Conservation (phyloP, 2,888 invertebrate genomes). For the Lepidochitona cinerea region DNA sequence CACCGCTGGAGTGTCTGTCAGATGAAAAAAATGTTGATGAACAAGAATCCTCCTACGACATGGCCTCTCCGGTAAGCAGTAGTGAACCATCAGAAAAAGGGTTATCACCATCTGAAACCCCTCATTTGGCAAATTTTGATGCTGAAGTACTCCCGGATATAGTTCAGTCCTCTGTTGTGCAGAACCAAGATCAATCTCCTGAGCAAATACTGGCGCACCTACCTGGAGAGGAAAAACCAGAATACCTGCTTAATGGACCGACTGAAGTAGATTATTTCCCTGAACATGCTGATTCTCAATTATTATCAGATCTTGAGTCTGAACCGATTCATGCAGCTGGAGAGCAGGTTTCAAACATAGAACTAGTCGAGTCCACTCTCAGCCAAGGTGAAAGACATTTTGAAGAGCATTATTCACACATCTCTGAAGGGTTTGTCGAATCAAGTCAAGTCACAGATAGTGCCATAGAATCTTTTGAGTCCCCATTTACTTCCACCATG, state of each 20-base stretch:
- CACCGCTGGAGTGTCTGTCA: too few relatives aligned
- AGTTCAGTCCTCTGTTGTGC: conserved; percentile 8
- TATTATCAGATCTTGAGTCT: neutral
- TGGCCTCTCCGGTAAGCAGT: conserved; percentile 53
- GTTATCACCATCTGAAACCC: conserved; percentile 9
- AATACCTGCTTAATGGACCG: conserved; percentile 71
- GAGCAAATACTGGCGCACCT: conserved; percentile 4
- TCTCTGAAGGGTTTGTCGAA: neutral
- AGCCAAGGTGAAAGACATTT: neutral
- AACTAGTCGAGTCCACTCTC: neutral
- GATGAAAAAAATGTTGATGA: conserved; percentile 17
- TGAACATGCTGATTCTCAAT: conserved; percentile 59
- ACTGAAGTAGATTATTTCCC: conserved; percentile 74
- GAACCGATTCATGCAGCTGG: neutral
- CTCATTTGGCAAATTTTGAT: neutral
- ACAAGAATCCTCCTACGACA: conserved; percentile 56
- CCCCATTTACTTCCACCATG: neutral
- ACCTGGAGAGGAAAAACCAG: neutral
- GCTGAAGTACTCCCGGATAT: neutral
- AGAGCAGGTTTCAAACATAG: neutral
- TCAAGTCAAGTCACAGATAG: neutral
- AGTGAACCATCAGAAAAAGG: conserved; percentile 58
- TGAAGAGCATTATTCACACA: neutral
- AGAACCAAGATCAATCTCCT: conserved; percentile 19
- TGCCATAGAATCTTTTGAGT: neutral